phyloP scores from a whole-genome alignment of 1,140 invertebrate genomes.

The Drosophila pseudoananassae region DNA sequence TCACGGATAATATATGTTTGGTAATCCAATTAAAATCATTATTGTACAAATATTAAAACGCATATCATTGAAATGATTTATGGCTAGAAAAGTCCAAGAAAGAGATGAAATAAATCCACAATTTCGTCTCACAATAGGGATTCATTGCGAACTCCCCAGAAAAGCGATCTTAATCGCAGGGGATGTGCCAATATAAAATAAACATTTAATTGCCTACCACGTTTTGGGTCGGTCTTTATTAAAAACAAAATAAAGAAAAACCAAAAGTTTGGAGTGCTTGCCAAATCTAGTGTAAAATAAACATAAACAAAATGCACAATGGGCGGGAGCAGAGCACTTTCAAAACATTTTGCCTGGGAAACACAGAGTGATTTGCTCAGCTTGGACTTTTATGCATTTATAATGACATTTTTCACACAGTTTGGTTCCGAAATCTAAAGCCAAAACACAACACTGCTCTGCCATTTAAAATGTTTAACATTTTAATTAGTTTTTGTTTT shows the following conservation, averaged over 20 bases:
- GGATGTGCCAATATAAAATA: slow-evolving; percentile 66
- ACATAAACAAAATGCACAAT: slow-evolving; percentile 52
- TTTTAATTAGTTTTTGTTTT: slow-evolving; percentile 55
- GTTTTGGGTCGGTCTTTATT: slow-evolving; percentile 15
- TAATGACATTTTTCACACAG: slow-evolving; percentile 73
- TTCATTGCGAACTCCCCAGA: slow-evolving; percentile 15
- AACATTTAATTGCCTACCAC: slow-evolving; percentile 56
- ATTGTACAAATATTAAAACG: slow-evolving; percentile 48
- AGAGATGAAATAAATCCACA: slow-evolving; percentile 7
- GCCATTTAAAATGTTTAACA: slow-evolving; percentile 60
- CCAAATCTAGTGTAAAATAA: slow-evolving; percentile 51
- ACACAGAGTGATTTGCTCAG: slow-evolving; percentile 32
- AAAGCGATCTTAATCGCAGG: slow-evolving; percentile 36
- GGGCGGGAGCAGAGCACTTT: slow-evolving; percentile 40
- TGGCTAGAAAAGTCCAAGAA: slow-evolving; percentile 6
- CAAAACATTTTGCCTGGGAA: slow-evolving; percentile 64
- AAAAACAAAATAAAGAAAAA: slow-evolving; percentile 15
- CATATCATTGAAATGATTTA: slow-evolving; percentile 37
- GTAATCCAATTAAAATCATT: slow-evolving; percentile 30
- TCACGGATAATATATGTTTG: slow-evolving; percentile 20
- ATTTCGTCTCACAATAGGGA: slow-evolving; percentile 39
- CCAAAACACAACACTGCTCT: slow-evolving; percentile 19
- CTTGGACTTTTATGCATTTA: slow-evolving; percentile 59
- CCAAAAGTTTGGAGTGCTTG: slow-evolving; percentile 23
- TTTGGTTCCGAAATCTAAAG: slow-evolving; percentile 48